These are phyloP conservation scores for Pseudorhiza aurosa DNA, from an alignment of 30 jellyfish, hydroid and myxozoan genomes.

Conservation along the genomic window DNA sequence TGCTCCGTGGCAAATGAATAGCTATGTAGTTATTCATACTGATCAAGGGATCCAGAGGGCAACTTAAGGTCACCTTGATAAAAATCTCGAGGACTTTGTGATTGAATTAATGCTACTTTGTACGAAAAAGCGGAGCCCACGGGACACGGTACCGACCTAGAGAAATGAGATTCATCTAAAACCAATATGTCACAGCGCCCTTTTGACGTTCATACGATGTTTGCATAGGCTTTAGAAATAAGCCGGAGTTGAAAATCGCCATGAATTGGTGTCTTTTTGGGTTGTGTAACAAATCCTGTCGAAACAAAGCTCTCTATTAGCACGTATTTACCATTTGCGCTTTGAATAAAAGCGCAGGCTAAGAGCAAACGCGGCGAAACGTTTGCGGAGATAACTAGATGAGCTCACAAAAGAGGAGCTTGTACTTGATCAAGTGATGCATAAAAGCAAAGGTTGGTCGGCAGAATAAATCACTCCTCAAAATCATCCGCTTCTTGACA, in stretches of 20 bases:
- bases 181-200: not conserved
- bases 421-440: not conserved
- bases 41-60: too few species aligned
- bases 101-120: too few species aligned
- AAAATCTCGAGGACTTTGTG: too few species aligned
- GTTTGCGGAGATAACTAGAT: constrained; percentile 13
- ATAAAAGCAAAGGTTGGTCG: not conserved
- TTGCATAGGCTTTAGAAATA: constrained; percentile 3
- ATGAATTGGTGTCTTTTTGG: not conserved
- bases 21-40: too few species aligned
- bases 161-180: not conserved
- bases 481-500: constrained; percentile 32
- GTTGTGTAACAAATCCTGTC: not conserved
- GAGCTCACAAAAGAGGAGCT: constrained; percentile 31
- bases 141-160: not conserved
- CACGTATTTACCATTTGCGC: not conserved
- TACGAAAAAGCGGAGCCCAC: too few species aligned
- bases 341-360: constrained; percentile 7
- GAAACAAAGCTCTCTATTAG: constrained; percentile 20
- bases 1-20: too few species aligned
- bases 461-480: constrained; percentile 53
- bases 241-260: not conserved
- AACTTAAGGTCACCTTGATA: too few species aligned
- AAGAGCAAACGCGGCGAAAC: constrained; percentile 41
- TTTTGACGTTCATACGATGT: not conserved